Evolutionary conservation across 2,888 invertebrate genomes (phyloP).

Genomic region (Limnephilus auricula): DNA sequence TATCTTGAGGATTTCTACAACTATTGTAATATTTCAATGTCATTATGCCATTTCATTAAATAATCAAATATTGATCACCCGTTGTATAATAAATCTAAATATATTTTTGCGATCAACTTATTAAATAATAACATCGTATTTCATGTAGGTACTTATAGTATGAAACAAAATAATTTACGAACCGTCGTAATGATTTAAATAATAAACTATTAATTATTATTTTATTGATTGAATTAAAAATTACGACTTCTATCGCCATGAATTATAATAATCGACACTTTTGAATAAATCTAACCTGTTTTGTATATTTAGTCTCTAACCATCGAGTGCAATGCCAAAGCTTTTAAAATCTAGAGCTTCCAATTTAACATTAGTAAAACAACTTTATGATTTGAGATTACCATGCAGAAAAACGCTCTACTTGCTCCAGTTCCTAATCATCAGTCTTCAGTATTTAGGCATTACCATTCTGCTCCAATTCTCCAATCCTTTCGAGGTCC

Average conservation of each 20-base stretch:
- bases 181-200: background rate
- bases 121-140: background rate
- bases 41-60: background rate
- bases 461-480: background rate
- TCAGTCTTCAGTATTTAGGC: background rate
- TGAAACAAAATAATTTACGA: background rate
- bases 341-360: no score
- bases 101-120: background rate
- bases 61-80: background rate
- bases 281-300: background rate
- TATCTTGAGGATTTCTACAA: background rate
- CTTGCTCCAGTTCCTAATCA: background rate
- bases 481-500: background rate
- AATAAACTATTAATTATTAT: background rate
- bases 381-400: no score
- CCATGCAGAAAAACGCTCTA: no score
- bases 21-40: background rate
- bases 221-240: no score
- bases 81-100: conserved; percentile 35
- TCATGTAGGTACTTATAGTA: no score
- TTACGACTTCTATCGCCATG: background rate
- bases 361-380: no score
- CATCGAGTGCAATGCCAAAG: no score
- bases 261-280: background rate
- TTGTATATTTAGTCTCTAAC: background rate